Base-by-base conservation (phyloP, 2,888 invertebrate species). In the Lingula anatina region DNA sequence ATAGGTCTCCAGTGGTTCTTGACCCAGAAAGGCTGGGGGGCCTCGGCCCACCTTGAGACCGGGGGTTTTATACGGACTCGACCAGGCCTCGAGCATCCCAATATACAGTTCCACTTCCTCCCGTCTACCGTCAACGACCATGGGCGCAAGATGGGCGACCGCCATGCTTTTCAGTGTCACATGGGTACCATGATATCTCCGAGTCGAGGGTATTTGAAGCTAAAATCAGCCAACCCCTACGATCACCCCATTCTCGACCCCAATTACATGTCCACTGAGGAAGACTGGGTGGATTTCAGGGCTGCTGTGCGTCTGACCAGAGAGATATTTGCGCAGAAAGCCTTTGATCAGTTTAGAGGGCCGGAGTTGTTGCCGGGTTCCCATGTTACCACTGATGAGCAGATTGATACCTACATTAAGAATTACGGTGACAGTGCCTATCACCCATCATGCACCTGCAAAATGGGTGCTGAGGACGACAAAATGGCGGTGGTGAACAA, bases 161-260 rank as follows among this genome's bases (percentile, higher is more conserved):
- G 77, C 46, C 80, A 81, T 60, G 80, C 79, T 0, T 31, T 31
- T 31, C 31, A 31, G 31, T 9, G 9, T 9, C 80, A 80, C 57
- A 76, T 75, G 7, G 79, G 80, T 3, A 71, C 80, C 12, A 70
- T 96, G 65, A 82, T 95, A 0, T 91, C 95, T 0, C 88, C 89
- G 65, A 90, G 91, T 50, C 81, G 85, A 4, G 96, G 96, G 0
- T 83, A 83, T 60, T 82, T 96, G 0, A 87, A 86, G 59, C 77
- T 96, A 23, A 82, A 83, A 48, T 87, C 86, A 51, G 76, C 80
- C 0, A 89, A 93, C 78, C 89, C 90, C 0, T 78, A 83, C 24
- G 85, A 87, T 46, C 84, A 86, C 76, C 94, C 94, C 0, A 71
- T 87, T 26, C 90, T 97, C 73, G 85, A 96, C 75, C 90, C 96